Conservation (phyloP, 2,113 vertebrate genomes). For the Chaetodon auriga region DNA sequence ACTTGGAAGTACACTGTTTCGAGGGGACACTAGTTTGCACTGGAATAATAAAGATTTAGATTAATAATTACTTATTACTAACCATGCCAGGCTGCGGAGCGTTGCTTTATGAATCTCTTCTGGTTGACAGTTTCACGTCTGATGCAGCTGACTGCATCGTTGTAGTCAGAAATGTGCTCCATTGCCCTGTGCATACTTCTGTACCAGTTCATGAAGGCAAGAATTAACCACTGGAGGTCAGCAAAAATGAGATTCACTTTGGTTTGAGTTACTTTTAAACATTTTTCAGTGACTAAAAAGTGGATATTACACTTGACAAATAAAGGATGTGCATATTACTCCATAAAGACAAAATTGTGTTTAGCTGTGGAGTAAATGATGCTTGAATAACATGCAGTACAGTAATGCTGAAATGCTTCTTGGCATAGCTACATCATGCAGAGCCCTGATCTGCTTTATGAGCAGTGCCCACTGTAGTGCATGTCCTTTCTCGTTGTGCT, state of each 20-base stretch:
- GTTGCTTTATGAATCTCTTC: background rate
- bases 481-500: constrained; percentile 39
- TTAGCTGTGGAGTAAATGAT: background rate
- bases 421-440: background rate
- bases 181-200: background rate
- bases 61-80: background rate
- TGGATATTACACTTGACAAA: background rate
- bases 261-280: no score
- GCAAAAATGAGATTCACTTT: background rate
- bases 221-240: background rate
- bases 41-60: background rate
- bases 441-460: constrained; percentile 10
- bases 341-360: background rate
- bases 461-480: background rate
- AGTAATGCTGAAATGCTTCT: background rate
- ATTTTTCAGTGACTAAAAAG: no score
- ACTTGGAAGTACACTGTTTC: background rate
- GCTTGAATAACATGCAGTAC: background rate
- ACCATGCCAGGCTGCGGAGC: background rate
- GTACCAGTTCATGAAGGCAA: background rate
- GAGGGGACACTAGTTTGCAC: background rate
- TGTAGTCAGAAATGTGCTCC: no score
- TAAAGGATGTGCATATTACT: background rate
- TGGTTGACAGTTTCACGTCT: background rate
- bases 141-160: background rate